These are phyloP conservation scores for Climacteris rufus DNA, from an alignment of 2,113 vertebrate species.

Conservation along the genomic window DNA sequence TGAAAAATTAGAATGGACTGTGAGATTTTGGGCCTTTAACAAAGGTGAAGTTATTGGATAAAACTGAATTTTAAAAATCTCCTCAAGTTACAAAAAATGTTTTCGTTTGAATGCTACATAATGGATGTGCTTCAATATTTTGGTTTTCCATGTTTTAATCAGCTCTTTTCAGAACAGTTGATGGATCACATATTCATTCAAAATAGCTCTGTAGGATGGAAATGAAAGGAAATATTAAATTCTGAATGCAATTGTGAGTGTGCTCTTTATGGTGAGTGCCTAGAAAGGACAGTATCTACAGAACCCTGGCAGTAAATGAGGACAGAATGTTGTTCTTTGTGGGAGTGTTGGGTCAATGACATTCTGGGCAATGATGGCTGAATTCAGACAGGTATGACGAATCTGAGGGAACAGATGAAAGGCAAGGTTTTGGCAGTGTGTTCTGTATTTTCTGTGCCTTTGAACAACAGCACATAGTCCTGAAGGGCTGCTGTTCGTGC, in stretches of 20 bases:
- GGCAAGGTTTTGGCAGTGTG: neutral
- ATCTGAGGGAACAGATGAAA: neutral
- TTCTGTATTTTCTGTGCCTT: neutral
- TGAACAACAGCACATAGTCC: neutral
- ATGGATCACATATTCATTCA: neutral
- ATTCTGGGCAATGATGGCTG: neutral
- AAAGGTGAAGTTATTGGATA: neutral
- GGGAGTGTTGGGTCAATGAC: neutral
- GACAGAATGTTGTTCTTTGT: neutral
- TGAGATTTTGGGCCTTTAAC: neutral
- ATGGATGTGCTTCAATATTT: neutral
- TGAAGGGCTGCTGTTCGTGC: neutral
- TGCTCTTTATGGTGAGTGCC: neutral
- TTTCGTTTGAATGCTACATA: neutral
- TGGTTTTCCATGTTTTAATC: neutral
- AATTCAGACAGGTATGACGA: neutral
- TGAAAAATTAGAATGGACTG: neutral
- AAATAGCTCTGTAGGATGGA: neutral
- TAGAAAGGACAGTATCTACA: neutral
- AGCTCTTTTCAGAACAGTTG: neutral
- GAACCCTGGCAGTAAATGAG: neutral
- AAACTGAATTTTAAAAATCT: neutral
- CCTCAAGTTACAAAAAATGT: neutral
- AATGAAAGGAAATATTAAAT: neutral
- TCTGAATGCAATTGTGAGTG: neutral